Conservation (phyloP, 1,140 invertebrate species). For the Leptonema lineaticorne region DNA sequence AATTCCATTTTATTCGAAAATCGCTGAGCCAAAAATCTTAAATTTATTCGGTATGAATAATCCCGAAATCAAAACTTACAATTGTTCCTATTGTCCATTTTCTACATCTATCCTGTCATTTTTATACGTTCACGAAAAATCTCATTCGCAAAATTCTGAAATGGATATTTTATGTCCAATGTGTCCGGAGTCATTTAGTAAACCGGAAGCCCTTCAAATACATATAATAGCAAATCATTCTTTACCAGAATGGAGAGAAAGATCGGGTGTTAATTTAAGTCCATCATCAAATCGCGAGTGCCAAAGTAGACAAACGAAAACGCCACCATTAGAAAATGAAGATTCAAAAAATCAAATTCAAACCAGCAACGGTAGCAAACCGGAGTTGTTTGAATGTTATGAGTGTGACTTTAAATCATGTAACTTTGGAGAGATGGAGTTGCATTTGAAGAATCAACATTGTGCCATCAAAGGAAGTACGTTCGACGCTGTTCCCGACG, state of each 20-base stretch:
- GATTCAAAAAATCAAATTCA: constrained; percentile 45
- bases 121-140: constrained; percentile 86
- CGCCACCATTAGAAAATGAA: constrained; percentile 45
- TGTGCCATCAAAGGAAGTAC: constrained; percentile 45
- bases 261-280: constrained; percentile 28
- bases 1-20: constrained; percentile 39
- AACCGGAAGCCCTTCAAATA: constrained; percentile 39
- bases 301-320: constrained; percentile 37
- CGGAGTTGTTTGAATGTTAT: constrained; percentile 60
- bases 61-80: constrained; percentile 68
- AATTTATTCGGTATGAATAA: constrained; percentile 41
- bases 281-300: constrained; percentile 32
- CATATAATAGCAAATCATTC: constrained; percentile 40
- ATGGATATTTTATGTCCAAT: constrained; percentile 41
- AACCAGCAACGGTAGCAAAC: constrained; percentile 30
- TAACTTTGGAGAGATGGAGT: constrained; percentile 63
- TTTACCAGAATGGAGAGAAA: constrained; percentile 38
- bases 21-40: constrained; percentile 38
- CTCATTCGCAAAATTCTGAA: constrained; percentile 60
- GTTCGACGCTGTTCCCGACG: constrained; percentile 49
- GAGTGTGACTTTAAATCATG: constrained; percentile 67
- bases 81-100: constrained; percentile 86
- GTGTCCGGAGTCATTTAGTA: constrained; percentile 42
- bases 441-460: constrained; percentile 65
- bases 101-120: constrained; percentile 86